Conservation (phyloP, 1,140 invertebrate genomes). For the Dendrolimus kikuchii region DNA sequence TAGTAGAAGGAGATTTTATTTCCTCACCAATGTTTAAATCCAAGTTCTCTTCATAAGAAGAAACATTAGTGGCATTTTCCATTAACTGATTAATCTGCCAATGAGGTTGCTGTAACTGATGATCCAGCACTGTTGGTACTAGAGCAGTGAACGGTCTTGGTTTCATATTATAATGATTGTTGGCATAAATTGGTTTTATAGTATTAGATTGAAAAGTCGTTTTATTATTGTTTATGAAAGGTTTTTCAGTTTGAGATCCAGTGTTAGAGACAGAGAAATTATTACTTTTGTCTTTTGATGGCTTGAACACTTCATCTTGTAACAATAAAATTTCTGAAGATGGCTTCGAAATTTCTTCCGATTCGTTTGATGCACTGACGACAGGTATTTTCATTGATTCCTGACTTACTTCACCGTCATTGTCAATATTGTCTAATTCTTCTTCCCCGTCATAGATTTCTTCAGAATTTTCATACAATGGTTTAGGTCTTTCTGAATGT, state of each 20-base stretch:
- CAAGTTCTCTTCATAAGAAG: conserved; percentile 57
- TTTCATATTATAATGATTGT: conserved; percentile 36
- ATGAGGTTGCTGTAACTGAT: conserved; percentile 62
- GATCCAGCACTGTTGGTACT: conserved; percentile 42
- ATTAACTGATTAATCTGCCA: conserved; percentile 65
- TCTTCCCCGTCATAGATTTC: conserved; percentile 63
- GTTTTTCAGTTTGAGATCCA: conserved; percentile 69
- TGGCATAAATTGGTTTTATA: conserved; percentile 43
- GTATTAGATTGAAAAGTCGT: conserved; percentile 41
- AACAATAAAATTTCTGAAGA: conserved; percentile 26
- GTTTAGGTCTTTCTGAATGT: conserved; percentile 30
- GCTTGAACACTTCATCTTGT: conserved; percentile 27
- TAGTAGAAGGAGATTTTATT: conserved; percentile 22
- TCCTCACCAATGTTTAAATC: conserved; percentile 64
- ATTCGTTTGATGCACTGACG: conserved; percentile 39
- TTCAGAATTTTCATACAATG: conserved; percentile 58
- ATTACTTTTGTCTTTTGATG: conserved; percentile 15
- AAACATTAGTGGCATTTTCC: conserved; percentile 47
- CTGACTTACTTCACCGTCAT: conserved; percentile 57
- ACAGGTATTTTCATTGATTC: conserved; percentile 65
- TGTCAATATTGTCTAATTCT: conserved; percentile 33
- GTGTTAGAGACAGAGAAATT: conserved; percentile 34
- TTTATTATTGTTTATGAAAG: conserved; percentile 51
- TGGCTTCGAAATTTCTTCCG: conserved; percentile 21
- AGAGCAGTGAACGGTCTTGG: conserved; percentile 65